Evolutionary conservation across 2,888 invertebrate species (phyloP).

Genomic region (Eupithecia centaureata): DNA sequence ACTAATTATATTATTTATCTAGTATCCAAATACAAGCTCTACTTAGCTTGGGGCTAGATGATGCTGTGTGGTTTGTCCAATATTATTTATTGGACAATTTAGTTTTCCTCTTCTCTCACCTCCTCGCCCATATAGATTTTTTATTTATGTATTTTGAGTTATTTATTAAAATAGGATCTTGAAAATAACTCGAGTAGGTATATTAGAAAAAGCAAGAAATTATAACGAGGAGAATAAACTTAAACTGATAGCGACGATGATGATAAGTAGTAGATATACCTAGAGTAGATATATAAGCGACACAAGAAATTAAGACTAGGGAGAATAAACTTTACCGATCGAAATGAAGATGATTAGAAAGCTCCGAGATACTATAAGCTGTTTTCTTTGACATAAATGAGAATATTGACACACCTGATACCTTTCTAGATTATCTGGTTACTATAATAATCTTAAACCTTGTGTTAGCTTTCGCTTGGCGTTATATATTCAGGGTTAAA

Average conservation of each 20-base stretch:
- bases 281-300: neutral
- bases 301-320: neutral
- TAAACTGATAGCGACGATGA: no score
- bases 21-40: no score
- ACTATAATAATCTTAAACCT: neutral
- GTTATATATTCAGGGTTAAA: neutral
- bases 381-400: neutral
- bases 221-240: neutral
- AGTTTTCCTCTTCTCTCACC: no score
- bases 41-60: no score
- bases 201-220: neutral
- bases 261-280: neutral
- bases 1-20: no score
- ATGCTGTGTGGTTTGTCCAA: no score
- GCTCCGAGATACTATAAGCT: slow-evolving; percentile 1
- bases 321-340: neutral
- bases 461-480: neutral
- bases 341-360: neutral
- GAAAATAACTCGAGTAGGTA: neutral
- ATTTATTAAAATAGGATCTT: neutral
- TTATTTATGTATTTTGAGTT: neutral
- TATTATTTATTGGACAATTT: no score
- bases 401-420: no score
- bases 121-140: neutral
- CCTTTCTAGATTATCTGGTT: neutral